Evolutionary conservation across 2,888 invertebrate genomes (phyloP).

Genomic region (Hydrotaea cyrtoneurina): DNA sequence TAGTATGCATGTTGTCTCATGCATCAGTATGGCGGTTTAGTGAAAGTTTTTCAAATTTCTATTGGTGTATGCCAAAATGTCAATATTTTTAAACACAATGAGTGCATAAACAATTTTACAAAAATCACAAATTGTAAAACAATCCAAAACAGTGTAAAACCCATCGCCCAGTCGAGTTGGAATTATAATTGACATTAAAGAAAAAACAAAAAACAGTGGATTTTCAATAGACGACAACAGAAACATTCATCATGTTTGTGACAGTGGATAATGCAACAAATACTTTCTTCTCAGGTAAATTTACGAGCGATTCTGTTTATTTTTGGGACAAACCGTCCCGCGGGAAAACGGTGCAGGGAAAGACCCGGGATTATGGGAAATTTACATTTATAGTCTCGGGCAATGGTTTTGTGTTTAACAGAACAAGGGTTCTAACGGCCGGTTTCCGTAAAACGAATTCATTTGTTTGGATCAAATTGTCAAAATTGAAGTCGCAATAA

Average conservation of each 20-base stretch:
- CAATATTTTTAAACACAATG: constrained; percentile 31
- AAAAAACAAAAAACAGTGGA: not conserved
- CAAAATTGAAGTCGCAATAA: no score
- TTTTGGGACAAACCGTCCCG: no score
- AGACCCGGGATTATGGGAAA: not conserved
- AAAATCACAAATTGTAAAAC: constrained; percentile 2
- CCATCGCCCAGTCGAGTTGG: constrained; percentile 6
- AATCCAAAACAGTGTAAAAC: constrained; percentile 3
- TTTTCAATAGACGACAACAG: not conserved
- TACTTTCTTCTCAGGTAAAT: constrained; percentile 79
- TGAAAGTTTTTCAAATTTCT: constrained; percentile 11
- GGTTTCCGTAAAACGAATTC: no score
- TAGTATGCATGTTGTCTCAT: not conserved
- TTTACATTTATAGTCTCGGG: no score
- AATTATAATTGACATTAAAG: not conserved
- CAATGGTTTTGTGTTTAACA: no score
- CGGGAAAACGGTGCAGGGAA: not conserved
- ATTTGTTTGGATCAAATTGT: no score
- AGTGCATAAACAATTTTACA: constrained; percentile 11
- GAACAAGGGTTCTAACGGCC: no score
- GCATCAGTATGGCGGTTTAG: not conserved
- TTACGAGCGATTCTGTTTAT: not conserved
- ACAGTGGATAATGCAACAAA: constrained; percentile 78
- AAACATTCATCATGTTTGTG: constrained; percentile 77
- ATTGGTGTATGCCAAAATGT: not conserved